Evolutionary conservation across 2,888 invertebrate species (phyloP).

Genomic region (Sinhomidia bicolor): DNA sequence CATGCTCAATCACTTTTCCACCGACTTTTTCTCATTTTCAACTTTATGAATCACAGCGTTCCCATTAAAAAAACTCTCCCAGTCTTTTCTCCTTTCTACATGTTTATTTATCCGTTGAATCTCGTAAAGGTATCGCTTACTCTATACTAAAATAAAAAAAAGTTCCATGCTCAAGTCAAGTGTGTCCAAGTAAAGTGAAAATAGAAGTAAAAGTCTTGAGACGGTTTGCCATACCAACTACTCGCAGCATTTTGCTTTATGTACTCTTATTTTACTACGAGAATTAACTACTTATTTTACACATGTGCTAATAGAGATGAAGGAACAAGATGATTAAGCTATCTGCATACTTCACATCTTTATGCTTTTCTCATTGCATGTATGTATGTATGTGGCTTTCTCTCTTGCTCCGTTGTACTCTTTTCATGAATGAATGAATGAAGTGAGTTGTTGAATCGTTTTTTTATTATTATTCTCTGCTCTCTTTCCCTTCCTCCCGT

Average conservation of each 20-base stretch:
- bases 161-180: background rate
- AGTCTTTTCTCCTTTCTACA: background rate
- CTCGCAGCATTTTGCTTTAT: background rate
- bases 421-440: constrained; percentile 46
- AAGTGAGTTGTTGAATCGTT: constrained; percentile 28
- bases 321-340: constrained; percentile 19
- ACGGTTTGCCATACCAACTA: no score
- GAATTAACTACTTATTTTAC: constrained; percentile 15
- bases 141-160: background rate
- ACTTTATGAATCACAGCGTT: constrained; percentile 21
- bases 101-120: background rate
- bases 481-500: background rate
- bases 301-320: background rate
- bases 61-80: background rate
- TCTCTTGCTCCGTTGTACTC: background rate
- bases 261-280: background rate
- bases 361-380: background rate
- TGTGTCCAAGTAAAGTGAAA: background rate
- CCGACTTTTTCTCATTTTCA: background rate
- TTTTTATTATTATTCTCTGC: constrained; percentile 24
- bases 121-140: background rate
- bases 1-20: background rate
- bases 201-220: background rate
- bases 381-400: constrained; percentile 12
- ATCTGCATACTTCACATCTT: constrained; percentile 20